These are phyloP conservation scores for Neoaliturus tenellus DNA, from an alignment of 2,888 invertebrate species.

Conservation along the genomic window DNA sequence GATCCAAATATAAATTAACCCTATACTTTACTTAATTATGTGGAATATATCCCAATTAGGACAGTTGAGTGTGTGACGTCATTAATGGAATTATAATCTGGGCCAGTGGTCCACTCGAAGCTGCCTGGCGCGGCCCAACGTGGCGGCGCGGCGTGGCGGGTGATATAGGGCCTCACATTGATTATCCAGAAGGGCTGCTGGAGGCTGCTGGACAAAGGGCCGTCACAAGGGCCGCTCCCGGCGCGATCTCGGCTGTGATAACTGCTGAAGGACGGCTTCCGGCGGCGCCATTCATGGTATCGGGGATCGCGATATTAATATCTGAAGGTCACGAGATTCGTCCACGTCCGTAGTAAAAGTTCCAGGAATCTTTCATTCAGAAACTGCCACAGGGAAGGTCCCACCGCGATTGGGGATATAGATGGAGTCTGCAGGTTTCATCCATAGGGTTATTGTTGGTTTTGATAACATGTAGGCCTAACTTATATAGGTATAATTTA, in stretches of 20 bases:
- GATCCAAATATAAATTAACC: too few species aligned
- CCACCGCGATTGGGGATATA: too few species aligned
- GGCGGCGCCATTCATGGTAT: not conserved
- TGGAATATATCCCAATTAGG: not conserved
- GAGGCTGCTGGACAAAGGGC: not conserved
- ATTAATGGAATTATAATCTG: not conserved
- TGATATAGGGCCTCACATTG: not conserved
- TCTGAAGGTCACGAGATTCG: not conserved
- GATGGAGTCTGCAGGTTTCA: too few species aligned
- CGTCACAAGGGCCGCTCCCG: not conserved
- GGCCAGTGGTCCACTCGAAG: not conserved
- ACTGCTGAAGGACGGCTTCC: not conserved
- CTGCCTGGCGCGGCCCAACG: not conserved
- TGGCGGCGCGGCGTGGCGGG: too few species aligned
- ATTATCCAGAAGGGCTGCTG: not conserved
- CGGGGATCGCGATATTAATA: not conserved
- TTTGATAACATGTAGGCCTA: too few species aligned
- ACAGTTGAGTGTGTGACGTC: not conserved
- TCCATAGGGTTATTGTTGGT: too few species aligned
- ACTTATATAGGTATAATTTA: too few species aligned
- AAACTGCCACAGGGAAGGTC: not conserved
- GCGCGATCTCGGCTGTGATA: conserved; percentile 4
- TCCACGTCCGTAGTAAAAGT: conserved; percentile 5
- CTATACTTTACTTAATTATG: too few species aligned
- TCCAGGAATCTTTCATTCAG: not conserved